phyloP scores from a whole-genome alignment of 2,888 invertebrate species.

The Cephus rjabovi region DNA sequence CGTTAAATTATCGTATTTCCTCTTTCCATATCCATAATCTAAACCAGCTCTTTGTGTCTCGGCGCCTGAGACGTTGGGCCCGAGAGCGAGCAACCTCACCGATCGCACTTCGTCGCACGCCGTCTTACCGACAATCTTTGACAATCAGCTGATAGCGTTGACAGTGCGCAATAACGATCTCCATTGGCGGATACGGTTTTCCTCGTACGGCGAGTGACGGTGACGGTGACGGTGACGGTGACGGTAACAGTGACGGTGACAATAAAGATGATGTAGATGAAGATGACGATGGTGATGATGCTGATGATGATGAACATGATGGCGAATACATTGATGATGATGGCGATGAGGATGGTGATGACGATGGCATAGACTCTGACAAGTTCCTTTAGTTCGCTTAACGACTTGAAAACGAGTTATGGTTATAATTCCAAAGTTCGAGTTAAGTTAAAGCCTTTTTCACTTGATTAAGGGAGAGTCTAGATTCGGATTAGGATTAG shows the following conservation, averaged over 20 bases:
- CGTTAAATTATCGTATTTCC: slow-evolving; percentile 13
- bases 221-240: slow-evolving; percentile 24
- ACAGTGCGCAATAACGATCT: slow-evolving; percentile 11
- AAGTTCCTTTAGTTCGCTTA: slow-evolving; percentile 55
- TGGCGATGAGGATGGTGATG: slow-evolving; percentile 47
- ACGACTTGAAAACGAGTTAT: slow-evolving; percentile 62
- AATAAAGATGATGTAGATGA: slow-evolving; percentile 8
- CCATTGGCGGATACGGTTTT: slow-evolving; percentile 7
- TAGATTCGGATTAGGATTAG: slow-evolving; percentile 65
- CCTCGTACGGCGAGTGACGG: slow-evolving; percentile 22
- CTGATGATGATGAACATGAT: slow-evolving; percentile 33
- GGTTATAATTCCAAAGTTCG: slow-evolving; percentile 62
- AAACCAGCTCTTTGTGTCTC: slow-evolving; percentile 19
- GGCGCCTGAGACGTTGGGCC: slow-evolving; percentile 14
- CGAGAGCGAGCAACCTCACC: slow-evolving; percentile 11
- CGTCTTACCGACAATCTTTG: slow-evolving; percentile 23
- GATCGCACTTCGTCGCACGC: slow-evolving; percentile 16
- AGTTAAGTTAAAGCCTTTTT: slow-evolving; percentile 67
- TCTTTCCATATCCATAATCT: slow-evolving; percentile 1
- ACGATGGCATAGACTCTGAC: slow-evolving; percentile 54
- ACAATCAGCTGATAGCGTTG: slow-evolving; percentile 31
- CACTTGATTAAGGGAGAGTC: slow-evolving; percentile 65
- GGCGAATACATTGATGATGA: slow-evolving; percentile 37
- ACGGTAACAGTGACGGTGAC: slow-evolving; percentile 19
- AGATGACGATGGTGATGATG: slow-evolving; percentile 22